phyloP scores from a whole-genome alignment of 2,888 invertebrate species.

The Drosophila pseudotalamancana region DNA sequence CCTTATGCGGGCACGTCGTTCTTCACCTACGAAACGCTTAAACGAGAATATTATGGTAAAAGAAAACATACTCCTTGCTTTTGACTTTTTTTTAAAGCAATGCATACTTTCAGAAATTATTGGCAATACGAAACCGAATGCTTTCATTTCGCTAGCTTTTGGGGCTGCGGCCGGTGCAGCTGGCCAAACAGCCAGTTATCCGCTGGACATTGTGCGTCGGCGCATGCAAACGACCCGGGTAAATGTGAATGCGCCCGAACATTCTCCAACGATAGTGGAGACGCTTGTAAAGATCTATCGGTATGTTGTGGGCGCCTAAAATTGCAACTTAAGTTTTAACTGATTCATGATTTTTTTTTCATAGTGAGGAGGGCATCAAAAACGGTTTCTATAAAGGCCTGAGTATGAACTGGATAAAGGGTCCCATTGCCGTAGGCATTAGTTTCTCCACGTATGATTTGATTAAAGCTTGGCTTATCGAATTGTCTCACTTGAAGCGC shows the following conservation, averaged over 20 bases:
- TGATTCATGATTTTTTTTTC: constrained; percentile 53
- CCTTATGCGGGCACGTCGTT: constrained; percentile 99
- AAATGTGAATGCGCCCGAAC: constrained; percentile 84
- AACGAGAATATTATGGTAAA: constrained; percentile 90
- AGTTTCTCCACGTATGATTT: constrained; percentile 98
- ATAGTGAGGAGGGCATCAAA: constrained; percentile 93
- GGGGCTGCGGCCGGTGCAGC: constrained; percentile 96
- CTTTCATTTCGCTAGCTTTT: constrained; percentile 89
- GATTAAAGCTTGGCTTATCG: constrained; percentile 87
- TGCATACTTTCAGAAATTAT: constrained; percentile 81
- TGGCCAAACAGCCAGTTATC: constrained; percentile 98
- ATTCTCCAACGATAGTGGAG: constrained; percentile 87
- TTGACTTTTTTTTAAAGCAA: background rate
- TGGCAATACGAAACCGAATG: constrained; percentile 85
- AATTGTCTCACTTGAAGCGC: constrained; percentile 82
- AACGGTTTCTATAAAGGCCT: constrained; percentile 98
- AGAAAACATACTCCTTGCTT: constrained; percentile 49
- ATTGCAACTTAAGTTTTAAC: too few relatives aligned
- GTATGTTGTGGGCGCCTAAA: constrained; percentile 84
- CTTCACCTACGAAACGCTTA: constrained; percentile 98
- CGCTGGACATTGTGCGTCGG: constrained; percentile 93
- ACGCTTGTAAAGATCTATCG: constrained; percentile 90
- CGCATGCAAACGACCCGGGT: constrained; percentile 87
- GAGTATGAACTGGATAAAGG: constrained; percentile 99
- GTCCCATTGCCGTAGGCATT: constrained; percentile 95